phyloP scores from a whole-genome alignment of 2,888 invertebrate genomes.

The Drosophila borealis region DNA sequence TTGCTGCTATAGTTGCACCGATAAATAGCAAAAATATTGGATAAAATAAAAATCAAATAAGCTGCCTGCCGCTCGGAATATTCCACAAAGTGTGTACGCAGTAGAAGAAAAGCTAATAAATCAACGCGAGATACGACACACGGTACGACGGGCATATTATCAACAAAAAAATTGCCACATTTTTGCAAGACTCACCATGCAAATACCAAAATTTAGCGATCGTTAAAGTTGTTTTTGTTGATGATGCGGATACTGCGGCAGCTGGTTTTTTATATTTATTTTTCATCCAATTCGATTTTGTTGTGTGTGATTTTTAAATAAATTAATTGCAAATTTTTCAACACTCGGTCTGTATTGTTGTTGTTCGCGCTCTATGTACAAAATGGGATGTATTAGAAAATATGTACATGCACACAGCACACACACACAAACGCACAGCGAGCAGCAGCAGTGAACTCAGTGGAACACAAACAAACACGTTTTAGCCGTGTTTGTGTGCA shows the following conservation, averaged over 20 bases:
- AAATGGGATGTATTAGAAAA: slow-evolving; percentile 47
- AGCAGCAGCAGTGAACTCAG: slow-evolving; percentile 33
- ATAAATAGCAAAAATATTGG: slow-evolving; percentile 6
- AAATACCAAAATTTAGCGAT: slow-evolving; percentile 30
- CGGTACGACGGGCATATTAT: not conserved
- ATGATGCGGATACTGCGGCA: slow-evolving; percentile 5
- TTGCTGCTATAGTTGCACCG: slow-evolving; percentile 37
- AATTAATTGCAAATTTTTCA: slow-evolving; percentile 19
- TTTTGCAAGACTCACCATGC: slow-evolving; percentile 41
- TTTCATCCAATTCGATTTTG: slow-evolving; percentile 34
- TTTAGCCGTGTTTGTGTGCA: slow-evolving; percentile 43
- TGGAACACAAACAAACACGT: slow-evolving; percentile 52
- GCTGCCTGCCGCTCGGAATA: not conserved
- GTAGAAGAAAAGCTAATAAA: not conserved
- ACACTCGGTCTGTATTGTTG: slow-evolving; percentile 26
- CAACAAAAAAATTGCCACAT: not conserved
- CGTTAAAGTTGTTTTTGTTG: slow-evolving; percentile 18
- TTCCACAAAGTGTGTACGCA: slow-evolving; percentile 1
- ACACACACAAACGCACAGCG: slow-evolving; percentile 15
- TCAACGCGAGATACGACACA: not conserved
- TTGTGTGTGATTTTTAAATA: slow-evolving; percentile 15
- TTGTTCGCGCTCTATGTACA: slow-evolving; percentile 35
- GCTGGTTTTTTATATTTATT: slow-evolving; percentile 6
- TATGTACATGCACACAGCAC: slow-evolving; percentile 16
- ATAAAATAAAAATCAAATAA: not conserved